A percentile compares a stretch with the other conserved stretches of the same genome.
phyloP scores from a whole-genome alignment of 2,113 vertebrate species.

The Felis chaus region DNA sequence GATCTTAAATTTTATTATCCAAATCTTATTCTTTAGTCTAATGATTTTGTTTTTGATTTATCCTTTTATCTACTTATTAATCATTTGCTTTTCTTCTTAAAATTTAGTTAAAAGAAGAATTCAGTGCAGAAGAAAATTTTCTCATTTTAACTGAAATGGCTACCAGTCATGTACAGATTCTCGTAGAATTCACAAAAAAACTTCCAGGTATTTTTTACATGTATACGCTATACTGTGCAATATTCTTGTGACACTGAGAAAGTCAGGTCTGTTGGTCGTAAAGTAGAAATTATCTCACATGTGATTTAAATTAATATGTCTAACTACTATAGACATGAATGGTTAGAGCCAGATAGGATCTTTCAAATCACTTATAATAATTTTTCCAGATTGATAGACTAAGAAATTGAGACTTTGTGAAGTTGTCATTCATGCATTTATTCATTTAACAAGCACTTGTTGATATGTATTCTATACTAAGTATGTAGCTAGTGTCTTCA shows the following conservation, averaged over 20 bases:
- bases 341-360: neutral
- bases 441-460: neutral
- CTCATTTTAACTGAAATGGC: slow-evolving; percentile 98
- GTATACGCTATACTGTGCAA: neutral
- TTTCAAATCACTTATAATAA: slow-evolving; percentile 13
- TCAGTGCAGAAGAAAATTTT: slow-evolving; percentile 96
- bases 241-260: neutral
- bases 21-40: neutral
- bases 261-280: neutral
- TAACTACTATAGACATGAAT: neutral
- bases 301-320: neutral
- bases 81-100: slow-evolving; percentile 71
- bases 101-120: slow-evolving; percentile 93
- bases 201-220: slow-evolving; percentile 90
- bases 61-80: slow-evolving; percentile 55
- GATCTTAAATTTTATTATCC: neutral
- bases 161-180: slow-evolving; percentile 96
- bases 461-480: neutral
- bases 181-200: slow-evolving; percentile 99
- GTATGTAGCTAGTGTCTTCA: neutral
- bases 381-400: slow-evolving; percentile 16
- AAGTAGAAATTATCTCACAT: neutral
- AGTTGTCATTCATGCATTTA: neutral
- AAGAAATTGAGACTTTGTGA: neutral
- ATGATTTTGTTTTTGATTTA: slow-evolving; percentile 45